A percentile compares a stretch with the other conserved stretches of the same genome.
Conservation (phyloP, 1,140 invertebrate species). For the Chrysomallon squamiferum region DNA sequence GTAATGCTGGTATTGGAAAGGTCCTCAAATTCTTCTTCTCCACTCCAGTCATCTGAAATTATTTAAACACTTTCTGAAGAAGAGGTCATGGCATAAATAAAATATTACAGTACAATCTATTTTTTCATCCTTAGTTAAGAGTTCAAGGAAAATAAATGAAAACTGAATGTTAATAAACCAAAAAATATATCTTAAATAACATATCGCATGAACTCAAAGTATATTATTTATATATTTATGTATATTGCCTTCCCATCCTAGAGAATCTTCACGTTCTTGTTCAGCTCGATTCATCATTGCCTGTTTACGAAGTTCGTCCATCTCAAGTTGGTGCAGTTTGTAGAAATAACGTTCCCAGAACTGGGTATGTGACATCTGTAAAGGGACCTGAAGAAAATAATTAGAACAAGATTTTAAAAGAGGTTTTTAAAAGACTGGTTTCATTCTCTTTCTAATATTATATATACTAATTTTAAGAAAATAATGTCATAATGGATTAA, state of each 20-base stretch:
- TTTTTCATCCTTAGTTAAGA: too few relatives aligned
- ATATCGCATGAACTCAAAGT: too few relatives aligned
- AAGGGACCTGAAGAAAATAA: constrained; percentile 54
- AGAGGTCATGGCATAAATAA: background rate
- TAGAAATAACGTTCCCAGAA: constrained; percentile 68
- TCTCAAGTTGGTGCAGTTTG: constrained; percentile 59
- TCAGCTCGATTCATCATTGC: constrained; percentile 56
- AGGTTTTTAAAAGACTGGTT: background rate
- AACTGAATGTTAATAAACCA: too few relatives aligned
- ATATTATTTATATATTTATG: too few relatives aligned
- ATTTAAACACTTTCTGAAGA: constrained; percentile 3
- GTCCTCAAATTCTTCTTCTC: constrained; percentile 23
- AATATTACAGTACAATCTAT: too few relatives aligned
- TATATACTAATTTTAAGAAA: too few relatives aligned
- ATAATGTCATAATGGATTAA: too few relatives aligned
- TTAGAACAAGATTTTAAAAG: too few relatives aligned
- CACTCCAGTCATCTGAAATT: constrained; percentile 34
- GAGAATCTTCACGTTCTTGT: constrained; percentile 30
- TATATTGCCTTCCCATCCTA: constrained; percentile 48
- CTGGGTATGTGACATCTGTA: constrained; percentile 62
- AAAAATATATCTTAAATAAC: too few relatives aligned
- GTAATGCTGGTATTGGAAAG: too few relatives aligned
- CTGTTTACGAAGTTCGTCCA: constrained; percentile 57
- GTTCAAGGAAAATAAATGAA: too few relatives aligned
- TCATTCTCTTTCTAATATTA: too few relatives aligned